phyloP scores from a whole-genome alignment of 2,797 vertebrate species.

The Poecile montanus region DNA sequence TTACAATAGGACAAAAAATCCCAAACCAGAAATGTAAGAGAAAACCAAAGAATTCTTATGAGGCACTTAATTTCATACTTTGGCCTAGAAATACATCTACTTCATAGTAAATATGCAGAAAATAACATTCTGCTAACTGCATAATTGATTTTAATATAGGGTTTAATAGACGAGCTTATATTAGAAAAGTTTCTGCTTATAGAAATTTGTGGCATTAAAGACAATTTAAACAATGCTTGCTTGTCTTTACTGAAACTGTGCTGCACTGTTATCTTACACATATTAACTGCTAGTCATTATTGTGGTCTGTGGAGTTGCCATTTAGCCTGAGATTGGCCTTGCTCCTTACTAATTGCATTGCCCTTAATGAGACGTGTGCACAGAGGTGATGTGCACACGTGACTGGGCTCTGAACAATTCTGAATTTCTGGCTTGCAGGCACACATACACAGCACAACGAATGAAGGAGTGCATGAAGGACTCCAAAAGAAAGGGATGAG shows the following conservation, averaged over 20 bases:
- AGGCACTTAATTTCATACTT: background rate
- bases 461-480: background rate
- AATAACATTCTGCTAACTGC: background rate
- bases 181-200: background rate
- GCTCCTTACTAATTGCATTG: background rate
- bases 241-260: background rate
- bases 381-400: background rate
- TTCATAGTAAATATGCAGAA: background rate
- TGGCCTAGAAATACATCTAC: background rate
- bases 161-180: background rate
- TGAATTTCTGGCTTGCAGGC: background rate
- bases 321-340: background rate
- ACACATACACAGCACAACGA: background rate
- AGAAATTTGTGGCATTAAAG: background rate
- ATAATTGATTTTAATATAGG: background rate
- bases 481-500: background rate
- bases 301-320: background rate
- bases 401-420: background rate
- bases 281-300: background rate
- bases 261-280: background rate
- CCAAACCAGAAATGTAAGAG: background rate
- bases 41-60: background rate
- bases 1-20: background rate
- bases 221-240: background rate
- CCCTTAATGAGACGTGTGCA: rapidly evolving